A percentile compares a stretch with the other conserved stretches of the same genome.
Conservation (phyloP, 2,797 vertebrate species). For the Mycteria americana region DNA sequence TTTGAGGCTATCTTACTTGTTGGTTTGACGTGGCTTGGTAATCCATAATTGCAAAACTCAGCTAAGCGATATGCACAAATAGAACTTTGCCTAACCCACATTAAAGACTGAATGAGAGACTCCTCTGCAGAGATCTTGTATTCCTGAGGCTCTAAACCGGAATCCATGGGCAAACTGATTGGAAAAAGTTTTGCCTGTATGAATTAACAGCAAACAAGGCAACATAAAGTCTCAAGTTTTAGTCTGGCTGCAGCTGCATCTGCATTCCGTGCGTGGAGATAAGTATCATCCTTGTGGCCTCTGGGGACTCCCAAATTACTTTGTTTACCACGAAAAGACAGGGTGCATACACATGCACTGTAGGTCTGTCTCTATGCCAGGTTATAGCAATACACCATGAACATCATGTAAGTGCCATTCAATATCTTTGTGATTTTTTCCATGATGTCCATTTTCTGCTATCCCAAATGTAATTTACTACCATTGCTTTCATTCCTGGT, state of each 20-base stretch:
- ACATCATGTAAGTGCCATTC: background rate
- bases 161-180: background rate
- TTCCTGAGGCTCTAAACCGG: background rate
- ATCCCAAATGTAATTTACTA: background rate
- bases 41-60: background rate
- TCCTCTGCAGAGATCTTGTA: background rate
- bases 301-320: background rate
- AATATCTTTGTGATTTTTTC: background rate
- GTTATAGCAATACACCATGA: background rate
- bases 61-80: background rate
- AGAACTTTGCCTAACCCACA: background rate
- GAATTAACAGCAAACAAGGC: background rate
- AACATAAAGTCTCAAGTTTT: background rate
- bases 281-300: background rate
- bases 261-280: background rate
- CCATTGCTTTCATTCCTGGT: background rate
- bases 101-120: background rate
- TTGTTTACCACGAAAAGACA: background rate
- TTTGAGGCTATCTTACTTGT: background rate
- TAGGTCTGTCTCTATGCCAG: background rate
- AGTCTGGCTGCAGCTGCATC: background rate
- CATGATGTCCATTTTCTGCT: background rate
- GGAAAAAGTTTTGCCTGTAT: background rate
- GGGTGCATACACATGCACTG: accelerated
- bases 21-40: background rate